phyloP scores from a whole-genome alignment of 2,113 vertebrate species.

The Ciconia boyciana region DNA sequence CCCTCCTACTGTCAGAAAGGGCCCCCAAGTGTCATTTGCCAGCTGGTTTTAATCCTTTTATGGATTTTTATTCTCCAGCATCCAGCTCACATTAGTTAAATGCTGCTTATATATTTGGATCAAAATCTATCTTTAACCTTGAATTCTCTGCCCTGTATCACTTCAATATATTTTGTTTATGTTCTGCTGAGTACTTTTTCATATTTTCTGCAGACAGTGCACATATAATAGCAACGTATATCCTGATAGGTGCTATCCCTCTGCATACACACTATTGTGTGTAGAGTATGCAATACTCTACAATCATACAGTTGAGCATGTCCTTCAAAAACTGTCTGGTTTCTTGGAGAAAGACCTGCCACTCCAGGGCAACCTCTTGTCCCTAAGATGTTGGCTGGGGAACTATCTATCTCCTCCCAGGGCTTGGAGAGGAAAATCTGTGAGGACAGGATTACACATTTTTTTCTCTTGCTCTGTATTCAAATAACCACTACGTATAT shows the following conservation, averaged over 20 bases:
- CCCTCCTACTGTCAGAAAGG: background rate
- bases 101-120: background rate
- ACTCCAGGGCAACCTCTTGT: background rate
- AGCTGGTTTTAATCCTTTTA: background rate
- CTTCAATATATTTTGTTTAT: background rate
- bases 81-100: background rate
- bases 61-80: background rate
- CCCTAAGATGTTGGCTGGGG: too few relatives aligned
- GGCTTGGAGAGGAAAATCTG: background rate
- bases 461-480: background rate
- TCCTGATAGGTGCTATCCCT: background rate
- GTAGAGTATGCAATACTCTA: background rate
- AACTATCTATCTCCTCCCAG: background rate
- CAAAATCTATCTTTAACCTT: background rate
- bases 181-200: background rate
- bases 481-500: background rate
- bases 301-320: background rate
- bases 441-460: background rate
- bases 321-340: background rate
- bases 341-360: background rate
- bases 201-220: background rate
- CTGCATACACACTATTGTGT: background rate
- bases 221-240: background rate
- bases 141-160: background rate
- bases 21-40: background rate